Conservation (phyloP, 2,888 invertebrate genomes). For the Marasmarcha lunaedactyla region DNA sequence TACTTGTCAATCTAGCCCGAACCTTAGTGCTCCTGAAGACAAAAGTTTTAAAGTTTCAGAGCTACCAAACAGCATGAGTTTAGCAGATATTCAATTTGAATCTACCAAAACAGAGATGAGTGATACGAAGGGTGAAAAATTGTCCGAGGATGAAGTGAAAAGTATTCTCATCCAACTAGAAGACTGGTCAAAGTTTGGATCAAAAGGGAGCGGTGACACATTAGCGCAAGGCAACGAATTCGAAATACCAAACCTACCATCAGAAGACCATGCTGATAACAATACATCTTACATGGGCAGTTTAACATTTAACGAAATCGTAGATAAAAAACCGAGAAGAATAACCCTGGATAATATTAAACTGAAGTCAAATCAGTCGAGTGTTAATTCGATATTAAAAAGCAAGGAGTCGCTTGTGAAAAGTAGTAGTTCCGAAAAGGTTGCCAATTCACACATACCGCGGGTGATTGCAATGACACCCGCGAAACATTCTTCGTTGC, state of each 20-base stretch:
- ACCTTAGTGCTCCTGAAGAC: slow-evolving; percentile 39
- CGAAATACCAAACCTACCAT: slow-evolving; percentile 52
- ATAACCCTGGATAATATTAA: slow-evolving; percentile 57
- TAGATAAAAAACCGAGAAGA: slow-evolving; percentile 56
- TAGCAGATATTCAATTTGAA: slow-evolving; percentile 53
- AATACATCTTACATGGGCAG: slow-evolving; percentile 24
- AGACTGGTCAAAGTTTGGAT: slow-evolving; percentile 62
- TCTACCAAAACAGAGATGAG: slow-evolving; percentile 41
- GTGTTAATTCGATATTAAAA: slow-evolving; percentile 25
- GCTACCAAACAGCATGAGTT: slow-evolving; percentile 44
- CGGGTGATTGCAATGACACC: slow-evolving; percentile 23
- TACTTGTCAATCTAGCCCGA: slow-evolving; percentile 59
- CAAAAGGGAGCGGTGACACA: slow-evolving; percentile 57
- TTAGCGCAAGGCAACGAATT: slow-evolving; percentile 59
- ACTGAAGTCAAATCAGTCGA: slow-evolving; percentile 39
- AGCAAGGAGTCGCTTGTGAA: slow-evolving; percentile 31
- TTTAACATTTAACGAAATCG: slow-evolving; percentile 62
- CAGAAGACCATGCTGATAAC: slow-evolving; percentile 42
- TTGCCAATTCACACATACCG: slow-evolving; percentile 22
- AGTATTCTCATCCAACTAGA: slow-evolving; percentile 58
- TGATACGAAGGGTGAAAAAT: slow-evolving; percentile 34
- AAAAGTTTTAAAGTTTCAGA: slow-evolving; percentile 27
- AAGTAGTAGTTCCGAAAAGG: slow-evolving; percentile 31
- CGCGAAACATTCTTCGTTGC: slow-evolving; percentile 18
- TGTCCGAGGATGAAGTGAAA: slow-evolving; percentile 56